These are phyloP conservation scores for Polypedilum pembai DNA, from an alignment of 1,140 invertebrate genomes.

Conservation along the genomic window DNA sequence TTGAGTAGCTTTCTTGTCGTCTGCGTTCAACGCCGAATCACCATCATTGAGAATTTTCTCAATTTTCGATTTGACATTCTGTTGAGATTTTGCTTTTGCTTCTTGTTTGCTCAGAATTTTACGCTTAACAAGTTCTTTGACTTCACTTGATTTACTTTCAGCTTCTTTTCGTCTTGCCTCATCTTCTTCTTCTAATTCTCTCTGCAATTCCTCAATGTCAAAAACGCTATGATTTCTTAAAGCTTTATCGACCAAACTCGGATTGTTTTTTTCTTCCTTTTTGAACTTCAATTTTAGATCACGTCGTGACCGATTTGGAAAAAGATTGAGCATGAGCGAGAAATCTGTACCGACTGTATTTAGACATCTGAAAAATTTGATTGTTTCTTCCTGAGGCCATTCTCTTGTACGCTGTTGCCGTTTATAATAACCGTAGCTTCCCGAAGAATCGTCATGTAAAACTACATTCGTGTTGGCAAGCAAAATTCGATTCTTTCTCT, in stretches of 20 bases:
- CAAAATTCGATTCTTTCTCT: slow-evolving; percentile 53
- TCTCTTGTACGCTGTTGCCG: slow-evolving; percentile 54
- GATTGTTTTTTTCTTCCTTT: slow-evolving; percentile 46
- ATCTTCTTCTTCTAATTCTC: slow-evolving; percentile 42
- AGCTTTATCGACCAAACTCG: slow-evolving; percentile 44
- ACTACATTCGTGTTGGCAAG: slow-evolving; percentile 57
- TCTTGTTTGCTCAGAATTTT: slow-evolving; percentile 4
- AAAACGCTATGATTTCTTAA: slow-evolving; percentile 45
- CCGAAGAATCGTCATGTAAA: slow-evolving; percentile 54
- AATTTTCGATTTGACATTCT: not conserved
- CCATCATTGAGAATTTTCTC: slow-evolving; percentile 2
- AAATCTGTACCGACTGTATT: slow-evolving; percentile 85
- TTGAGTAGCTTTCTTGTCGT: not conserved
- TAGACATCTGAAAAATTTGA: slow-evolving; percentile 81
- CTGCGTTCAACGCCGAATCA: not conserved
- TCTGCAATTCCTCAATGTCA: slow-evolving; percentile 44
- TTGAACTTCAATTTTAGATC: slow-evolving; percentile 72
- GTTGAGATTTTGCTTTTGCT: not conserved
- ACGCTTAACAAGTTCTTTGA: slow-evolving; percentile 11
- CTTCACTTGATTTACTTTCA: slow-evolving; percentile 29
- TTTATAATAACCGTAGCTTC: slow-evolving; percentile 55
- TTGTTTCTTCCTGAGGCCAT: slow-evolving; percentile 64
- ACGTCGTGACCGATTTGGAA: slow-evolving; percentile 63
- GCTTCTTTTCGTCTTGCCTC: slow-evolving; percentile 35
- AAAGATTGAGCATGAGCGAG: slow-evolving; percentile 74